These are phyloP conservation scores for Belgica antarctica DNA, from an alignment of 2,888 invertebrate genomes.

Conservation along the genomic window DNA sequence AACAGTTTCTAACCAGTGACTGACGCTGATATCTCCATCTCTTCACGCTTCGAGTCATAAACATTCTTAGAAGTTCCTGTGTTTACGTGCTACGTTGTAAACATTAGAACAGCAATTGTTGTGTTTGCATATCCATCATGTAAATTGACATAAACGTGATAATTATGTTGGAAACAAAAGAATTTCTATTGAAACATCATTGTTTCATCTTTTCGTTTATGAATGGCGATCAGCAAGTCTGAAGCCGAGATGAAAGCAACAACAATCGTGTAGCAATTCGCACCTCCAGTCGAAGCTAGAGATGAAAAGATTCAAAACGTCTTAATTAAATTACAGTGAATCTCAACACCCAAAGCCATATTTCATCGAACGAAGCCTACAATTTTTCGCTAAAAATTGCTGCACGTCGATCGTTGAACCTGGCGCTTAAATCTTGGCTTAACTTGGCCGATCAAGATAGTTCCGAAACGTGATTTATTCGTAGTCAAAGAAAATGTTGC, in stretches of 20 bases:
- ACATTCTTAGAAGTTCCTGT: constrained; percentile 3
- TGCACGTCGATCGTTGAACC: constrained; percentile 5
- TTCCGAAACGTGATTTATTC: background rate
- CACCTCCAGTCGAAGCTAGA: background rate
- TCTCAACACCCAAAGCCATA: background rate
- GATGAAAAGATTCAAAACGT: too few species aligned
- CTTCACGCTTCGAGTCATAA: constrained; percentile 1
- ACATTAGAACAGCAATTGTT: constrained; percentile 17
- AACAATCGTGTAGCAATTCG: background rate
- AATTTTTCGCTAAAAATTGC: background rate
- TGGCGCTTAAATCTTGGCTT: background rate
- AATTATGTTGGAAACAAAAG: constrained; percentile 17
- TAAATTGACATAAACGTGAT: constrained; percentile 18
- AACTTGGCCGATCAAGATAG: background rate
- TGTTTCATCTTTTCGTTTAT: background rate
- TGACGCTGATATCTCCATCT: background rate
- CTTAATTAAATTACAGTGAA: background rate
- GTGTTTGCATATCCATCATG: constrained; percentile 23
- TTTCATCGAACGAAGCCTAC: background rate
- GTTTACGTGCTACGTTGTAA: background rate
- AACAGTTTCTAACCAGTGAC: background rate
- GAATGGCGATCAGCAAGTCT: too few species aligned
- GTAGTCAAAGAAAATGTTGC: background rate
- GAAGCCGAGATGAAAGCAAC: background rate
- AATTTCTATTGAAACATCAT: background rate